Evolutionary conservation across 2,888 invertebrate genomes (phyloP), one percentile per base, ranked within the genome.

Genomic region (Halocaridina rubra): DNA sequence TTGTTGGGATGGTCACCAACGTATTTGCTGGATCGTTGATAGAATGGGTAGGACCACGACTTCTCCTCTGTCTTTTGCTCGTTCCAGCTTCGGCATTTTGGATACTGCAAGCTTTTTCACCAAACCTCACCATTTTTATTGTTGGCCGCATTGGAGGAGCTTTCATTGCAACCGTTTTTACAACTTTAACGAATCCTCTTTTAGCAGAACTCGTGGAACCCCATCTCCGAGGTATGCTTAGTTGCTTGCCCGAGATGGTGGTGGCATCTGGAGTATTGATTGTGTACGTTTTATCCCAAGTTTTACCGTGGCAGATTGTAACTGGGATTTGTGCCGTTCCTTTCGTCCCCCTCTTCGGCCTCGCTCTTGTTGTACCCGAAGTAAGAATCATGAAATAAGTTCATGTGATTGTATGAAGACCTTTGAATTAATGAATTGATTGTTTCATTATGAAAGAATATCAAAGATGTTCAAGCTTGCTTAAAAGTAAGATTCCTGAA

Each of bases 171-270:
- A 77, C 46, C 53, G 33, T 84, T 22, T 39, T 84, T 33, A 84
- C 78, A 1, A 80, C 84, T 5, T 39, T 81, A 16, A 77, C 59
- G 16, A 67, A 77, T 67, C 86, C 86, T 8, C 78, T 86, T n/a
- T 24, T 86, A 33, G 80, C 81, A 13, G 91, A 91, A 86, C 94
- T 95, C 0, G 93, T 95, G 0, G 94, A 95, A 88, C 94, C 94
- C 0, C 94, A 95, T 90, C 91, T 95, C 0, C 92, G 95, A n/a
- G 95, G 95, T 1, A 94, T 94, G 93, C 91, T 95, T 7, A 94
- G 94, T 0, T 94, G 95, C 0, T 90, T 95, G 53, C 93, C 94
- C 0, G 95, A 95, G 39, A 93, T 95, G 0, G 94, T 94, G 0
- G 94, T 95, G 0, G 95, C 95, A 59, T 92, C 94, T 29, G 95